Base-by-base conservation (phyloP, 2,888 invertebrate species). In the Mellilla xanthometata region DNA sequence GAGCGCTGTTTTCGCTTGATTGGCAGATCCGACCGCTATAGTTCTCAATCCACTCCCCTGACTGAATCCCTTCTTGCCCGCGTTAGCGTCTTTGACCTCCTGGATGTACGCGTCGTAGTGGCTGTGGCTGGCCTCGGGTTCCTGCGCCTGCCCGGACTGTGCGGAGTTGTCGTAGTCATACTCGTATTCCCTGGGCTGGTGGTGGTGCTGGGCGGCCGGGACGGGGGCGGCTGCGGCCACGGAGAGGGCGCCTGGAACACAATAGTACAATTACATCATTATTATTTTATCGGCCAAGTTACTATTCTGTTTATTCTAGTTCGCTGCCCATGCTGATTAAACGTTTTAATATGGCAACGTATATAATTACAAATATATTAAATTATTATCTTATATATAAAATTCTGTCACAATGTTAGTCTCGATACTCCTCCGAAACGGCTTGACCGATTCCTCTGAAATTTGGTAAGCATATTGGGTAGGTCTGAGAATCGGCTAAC, bases 1-100 rank as follows among this genome's bases (percentile, higher is more conserved):
- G 1, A 89, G 71, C 7, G 95, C 94, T 29, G 93, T 93, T 58
- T 93, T 93, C 2, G 95, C 95, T 69, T 94, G 93, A 65, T 94
- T 93, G 0, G 94, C 95, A 0, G 95, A 95, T 0, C 93, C 94
- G 40, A 93, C 92, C 2, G 94, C 94, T 34, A 94, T 93, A 38
- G 92, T 93, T 53, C 94, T 91, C 12, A 95, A 72, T 0, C 95
- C 94, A 47, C 94, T 93, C 49, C 95, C 95, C 41, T 90, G 90
- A 69, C 94, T 94, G 86, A 88, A 93, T 4, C 87, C 87, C 53
- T 91, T 91, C 60, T 92, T 91, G 22, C 64, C 69, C 1, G 58
- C 66, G 23, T 62, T 67, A 1, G 87, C 85, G 1, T 81, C 70
- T 42, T 86, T 67, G 0, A 87, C 88, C 26, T 87, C 86, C 19